Evolutionary conservation across 2,888 invertebrate species (phyloP).

Genomic region (Entomobrya multifasciata): DNA sequence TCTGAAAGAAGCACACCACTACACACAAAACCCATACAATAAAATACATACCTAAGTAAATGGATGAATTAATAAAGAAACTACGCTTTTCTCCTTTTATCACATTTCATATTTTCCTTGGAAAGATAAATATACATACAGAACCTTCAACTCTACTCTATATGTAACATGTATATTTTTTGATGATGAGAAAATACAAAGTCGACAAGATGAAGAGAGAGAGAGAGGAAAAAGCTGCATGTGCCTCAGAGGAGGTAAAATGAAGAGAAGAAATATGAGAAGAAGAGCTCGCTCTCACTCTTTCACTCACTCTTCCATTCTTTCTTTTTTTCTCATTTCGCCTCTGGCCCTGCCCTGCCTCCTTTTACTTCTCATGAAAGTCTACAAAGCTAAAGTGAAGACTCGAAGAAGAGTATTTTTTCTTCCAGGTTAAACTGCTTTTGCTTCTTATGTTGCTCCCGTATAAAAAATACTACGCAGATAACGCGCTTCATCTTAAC

Average conservation of each 20-base stretch:
- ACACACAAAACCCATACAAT: background rate
- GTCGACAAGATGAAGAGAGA: background rate
- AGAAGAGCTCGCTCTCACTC: too few species aligned
- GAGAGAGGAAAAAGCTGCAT: background rate
- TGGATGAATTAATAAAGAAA: too few species aligned
- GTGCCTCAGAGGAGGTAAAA: background rate
- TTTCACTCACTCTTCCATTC: background rate
- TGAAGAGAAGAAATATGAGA: slow-evolving; percentile 11
- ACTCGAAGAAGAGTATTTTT: background rate
- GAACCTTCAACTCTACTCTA: too few species aligned
- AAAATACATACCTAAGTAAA: background rate
- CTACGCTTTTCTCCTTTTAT: too few species aligned
- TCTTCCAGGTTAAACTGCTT: background rate
- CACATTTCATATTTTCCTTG: too few species aligned
- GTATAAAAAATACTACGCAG: too few species aligned
- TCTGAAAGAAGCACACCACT: slow-evolving; percentile 6
- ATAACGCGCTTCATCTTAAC: background rate
- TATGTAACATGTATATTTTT: too few species aligned
- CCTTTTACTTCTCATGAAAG: too few species aligned
- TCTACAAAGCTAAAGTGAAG: too few species aligned
- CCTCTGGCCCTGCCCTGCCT: slow-evolving; percentile 24
- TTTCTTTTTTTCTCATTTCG: slow-evolving; percentile 21
- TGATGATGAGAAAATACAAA: background rate
- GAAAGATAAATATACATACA: too few species aligned
- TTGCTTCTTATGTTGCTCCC: too few species aligned